Conservation (phyloP, 2,797 vertebrate species). For the Hydrocynus forskahlii region DNA sequence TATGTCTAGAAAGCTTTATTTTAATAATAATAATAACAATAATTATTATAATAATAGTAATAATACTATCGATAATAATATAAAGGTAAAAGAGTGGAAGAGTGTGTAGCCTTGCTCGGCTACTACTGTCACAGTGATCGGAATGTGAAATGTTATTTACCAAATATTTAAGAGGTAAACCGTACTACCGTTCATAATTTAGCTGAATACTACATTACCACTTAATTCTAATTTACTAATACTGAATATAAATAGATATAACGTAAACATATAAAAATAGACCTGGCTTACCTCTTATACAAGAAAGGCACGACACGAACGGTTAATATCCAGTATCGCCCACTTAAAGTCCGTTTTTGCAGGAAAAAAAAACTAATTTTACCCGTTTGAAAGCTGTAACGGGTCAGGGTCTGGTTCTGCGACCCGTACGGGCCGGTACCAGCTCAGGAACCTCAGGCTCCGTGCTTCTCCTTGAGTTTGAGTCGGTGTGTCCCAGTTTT, state of each 20-base stretch:
- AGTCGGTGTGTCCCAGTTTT: background rate
- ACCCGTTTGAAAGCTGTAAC: background rate
- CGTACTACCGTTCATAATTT: background rate
- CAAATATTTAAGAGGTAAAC: too few relatives aligned
- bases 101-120: too few relatives aligned
- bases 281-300: slow-evolving; percentile 40
- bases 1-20: too few relatives aligned
- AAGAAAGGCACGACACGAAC: slow-evolving; percentile 69
- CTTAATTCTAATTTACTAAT: too few relatives aligned
- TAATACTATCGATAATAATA: too few relatives aligned
- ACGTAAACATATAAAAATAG: background rate
- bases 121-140: too few relatives aligned
- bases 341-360: slow-evolving; percentile 46
- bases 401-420: background rate
- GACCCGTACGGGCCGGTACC: background rate
- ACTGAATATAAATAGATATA: background rate
- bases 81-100: too few relatives aligned
- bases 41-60: too few relatives aligned
- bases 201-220: background rate
- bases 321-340: slow-evolving; percentile 52
- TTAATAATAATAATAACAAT: too few relatives aligned
- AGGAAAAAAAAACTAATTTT: slow-evolving; percentile 54
- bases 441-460: background rate
- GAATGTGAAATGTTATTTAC: too few relatives aligned
- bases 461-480: background rate